Conservation (phyloP, 2,797 vertebrate genomes). For the Anguilla obscura region DNA sequence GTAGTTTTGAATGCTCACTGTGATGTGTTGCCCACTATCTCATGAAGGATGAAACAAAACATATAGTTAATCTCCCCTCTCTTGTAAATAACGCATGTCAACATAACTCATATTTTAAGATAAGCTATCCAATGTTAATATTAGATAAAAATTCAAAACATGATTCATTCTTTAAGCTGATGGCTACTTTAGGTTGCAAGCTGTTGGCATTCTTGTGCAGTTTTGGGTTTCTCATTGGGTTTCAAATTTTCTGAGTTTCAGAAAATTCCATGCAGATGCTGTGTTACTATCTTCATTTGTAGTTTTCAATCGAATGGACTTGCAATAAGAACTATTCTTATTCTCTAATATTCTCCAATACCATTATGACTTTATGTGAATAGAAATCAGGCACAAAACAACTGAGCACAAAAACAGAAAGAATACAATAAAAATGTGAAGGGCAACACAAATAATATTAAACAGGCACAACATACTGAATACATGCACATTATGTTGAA, state of each 20-base stretch:
- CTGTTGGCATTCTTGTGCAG: background rate
- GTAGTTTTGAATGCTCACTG: background rate
- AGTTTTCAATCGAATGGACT: background rate
- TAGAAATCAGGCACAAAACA: background rate
- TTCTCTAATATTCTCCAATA: background rate
- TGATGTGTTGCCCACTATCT: background rate
- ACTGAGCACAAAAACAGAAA: background rate
- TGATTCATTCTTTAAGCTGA: background rate
- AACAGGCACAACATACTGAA: background rate
- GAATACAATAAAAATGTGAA: background rate
- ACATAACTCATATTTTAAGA: background rate
- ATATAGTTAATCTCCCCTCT: background rate
- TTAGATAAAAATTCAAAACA: background rate
- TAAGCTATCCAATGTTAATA: background rate
- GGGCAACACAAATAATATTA: background rate
- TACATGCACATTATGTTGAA: background rate
- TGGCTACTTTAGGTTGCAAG: background rate
- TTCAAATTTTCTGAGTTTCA: background rate
- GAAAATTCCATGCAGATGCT: background rate
- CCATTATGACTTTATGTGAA: background rate
- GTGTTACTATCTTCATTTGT: background rate
- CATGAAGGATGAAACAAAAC: background rate
- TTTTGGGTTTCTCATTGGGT: background rate
- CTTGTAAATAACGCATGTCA: background rate
- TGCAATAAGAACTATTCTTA: background rate